phyloP scores from a whole-genome alignment of 2,797 vertebrate species.

The Sciurus carolinensis region DNA sequence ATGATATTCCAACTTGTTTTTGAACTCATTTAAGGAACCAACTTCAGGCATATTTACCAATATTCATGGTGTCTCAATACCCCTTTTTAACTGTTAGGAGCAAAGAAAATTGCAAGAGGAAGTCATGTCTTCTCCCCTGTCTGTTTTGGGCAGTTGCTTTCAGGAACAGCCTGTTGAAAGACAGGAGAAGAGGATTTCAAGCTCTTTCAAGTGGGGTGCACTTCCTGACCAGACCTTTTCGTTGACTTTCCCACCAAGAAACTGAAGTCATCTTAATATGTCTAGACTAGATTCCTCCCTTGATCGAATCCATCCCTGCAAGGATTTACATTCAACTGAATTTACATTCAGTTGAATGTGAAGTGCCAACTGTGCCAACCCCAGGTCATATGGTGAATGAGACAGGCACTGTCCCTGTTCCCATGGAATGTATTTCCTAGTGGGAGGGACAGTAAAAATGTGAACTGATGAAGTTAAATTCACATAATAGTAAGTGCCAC shows the following conservation, averaged over 20 bases:
- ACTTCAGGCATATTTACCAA: not conserved
- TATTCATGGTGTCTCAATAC: not conserved
- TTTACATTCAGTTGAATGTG: not conserved
- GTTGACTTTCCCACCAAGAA: not conserved
- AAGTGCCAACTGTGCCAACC: not conserved
- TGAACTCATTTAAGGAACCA: conserved; percentile 13
- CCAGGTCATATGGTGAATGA: not conserved
- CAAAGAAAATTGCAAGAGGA: not conserved
- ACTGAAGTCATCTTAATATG: not conserved
- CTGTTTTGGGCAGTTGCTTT: not conserved
- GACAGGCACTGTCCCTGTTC: not conserved
- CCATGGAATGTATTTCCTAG: not conserved
- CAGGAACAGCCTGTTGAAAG: not conserved
- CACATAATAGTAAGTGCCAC: not conserved
- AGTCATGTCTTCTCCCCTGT: not conserved
- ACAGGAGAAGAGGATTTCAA: not conserved
- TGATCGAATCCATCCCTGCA: not conserved
- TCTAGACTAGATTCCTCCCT: not conserved
- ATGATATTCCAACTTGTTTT: conserved; percentile 56
- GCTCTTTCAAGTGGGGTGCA: not conserved
- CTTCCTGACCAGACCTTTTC: not conserved
- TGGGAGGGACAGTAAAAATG: not conserved
- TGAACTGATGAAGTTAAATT: not conserved
- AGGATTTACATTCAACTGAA: too few species aligned
- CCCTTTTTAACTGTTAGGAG: not conserved